Percentiles rank a stretch among this genome's conserved stretches.
Evolutionary conservation across 2,888 invertebrate species (phyloP).

Genomic region (Caenorhabditis sp.): DNA sequence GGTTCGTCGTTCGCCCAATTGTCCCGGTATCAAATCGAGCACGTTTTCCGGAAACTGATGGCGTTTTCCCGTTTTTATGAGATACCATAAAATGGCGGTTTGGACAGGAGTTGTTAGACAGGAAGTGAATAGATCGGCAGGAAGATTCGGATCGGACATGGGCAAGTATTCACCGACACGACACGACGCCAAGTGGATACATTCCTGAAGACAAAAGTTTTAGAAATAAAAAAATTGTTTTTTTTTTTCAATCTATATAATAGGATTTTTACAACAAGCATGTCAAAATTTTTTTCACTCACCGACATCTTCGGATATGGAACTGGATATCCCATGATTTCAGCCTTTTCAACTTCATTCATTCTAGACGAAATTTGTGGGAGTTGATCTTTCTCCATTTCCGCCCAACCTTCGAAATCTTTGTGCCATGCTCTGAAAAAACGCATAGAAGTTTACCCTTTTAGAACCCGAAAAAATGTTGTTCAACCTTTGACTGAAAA

Average conservation of each 20-base stretch:
- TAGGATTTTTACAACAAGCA: too few relatives aligned
- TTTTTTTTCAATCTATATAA: neutral
- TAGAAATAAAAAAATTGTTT: neutral
- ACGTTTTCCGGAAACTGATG: slow-evolving; percentile 58
- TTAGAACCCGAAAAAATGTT: neutral
- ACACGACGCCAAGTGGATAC: slow-evolving; percentile 96
- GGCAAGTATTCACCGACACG: slow-evolving; percentile 90
- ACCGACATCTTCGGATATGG: slow-evolving; percentile 44
- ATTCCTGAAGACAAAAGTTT: slow-evolving; percentile 72
- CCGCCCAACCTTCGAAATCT: slow-evolving; percentile 37
- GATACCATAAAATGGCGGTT: slow-evolving; percentile 73
- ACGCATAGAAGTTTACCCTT: too few relatives aligned
- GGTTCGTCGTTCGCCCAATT: slow-evolving; percentile 82
- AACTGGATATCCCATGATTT: slow-evolving; percentile 35
- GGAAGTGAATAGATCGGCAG: slow-evolving; percentile 95
- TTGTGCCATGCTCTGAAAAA: slow-evolving; percentile 32
- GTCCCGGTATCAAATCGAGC: slow-evolving; percentile 85
- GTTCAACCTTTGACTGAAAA: too few relatives aligned
- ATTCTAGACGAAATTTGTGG: slow-evolving; percentile 40
- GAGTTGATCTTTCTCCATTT: slow-evolving; percentile 14
- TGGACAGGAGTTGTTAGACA: slow-evolving; percentile 98
- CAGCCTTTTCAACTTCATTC: slow-evolving; percentile 39
- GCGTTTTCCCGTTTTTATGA: slow-evolving; percentile 58
- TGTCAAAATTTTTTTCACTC: too few relatives aligned
- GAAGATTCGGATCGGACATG: slow-evolving; percentile 90